These are phyloP conservation scores for Rhagophthalmus giganteus DNA, from an alignment of 2,888 invertebrate species.

Conservation along the genomic window DNA sequence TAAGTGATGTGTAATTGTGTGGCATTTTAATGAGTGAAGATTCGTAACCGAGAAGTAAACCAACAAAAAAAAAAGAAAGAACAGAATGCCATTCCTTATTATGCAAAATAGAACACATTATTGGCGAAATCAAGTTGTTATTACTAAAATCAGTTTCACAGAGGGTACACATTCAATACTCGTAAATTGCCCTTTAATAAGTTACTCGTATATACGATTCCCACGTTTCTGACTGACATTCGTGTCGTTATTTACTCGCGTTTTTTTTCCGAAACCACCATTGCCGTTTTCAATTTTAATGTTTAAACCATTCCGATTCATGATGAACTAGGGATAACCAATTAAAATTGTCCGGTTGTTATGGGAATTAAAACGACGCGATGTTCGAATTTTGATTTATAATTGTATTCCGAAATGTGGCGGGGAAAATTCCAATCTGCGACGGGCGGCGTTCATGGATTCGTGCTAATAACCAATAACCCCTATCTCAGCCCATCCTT, in stretches of 20 bases:
- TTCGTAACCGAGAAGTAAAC: too few relatives aligned
- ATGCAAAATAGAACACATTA: slow-evolving; percentile 1
- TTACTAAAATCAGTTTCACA: slow-evolving; percentile 2
- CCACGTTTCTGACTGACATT: slow-evolving; percentile 12
- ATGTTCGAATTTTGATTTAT: too few relatives aligned
- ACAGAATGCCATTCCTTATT: not conserved
- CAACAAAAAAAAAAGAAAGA: not conserved
- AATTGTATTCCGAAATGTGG: too few relatives aligned
- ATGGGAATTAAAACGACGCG: too few relatives aligned
- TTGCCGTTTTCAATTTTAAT: not conserved
- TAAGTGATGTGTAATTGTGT: too few relatives aligned
- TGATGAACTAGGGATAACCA: too few relatives aligned
- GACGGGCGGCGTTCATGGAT: slow-evolving; percentile 20
- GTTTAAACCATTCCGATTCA: not conserved
- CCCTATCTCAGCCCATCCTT: slow-evolving; percentile 25
- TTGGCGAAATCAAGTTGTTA: slow-evolving; percentile 8
- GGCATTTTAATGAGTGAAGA: too few relatives aligned
- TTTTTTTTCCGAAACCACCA: not conserved
- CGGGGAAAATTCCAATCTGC: slow-evolving; percentile 13
- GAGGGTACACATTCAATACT: slow-evolving; percentile 1
- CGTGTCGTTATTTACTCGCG: slow-evolving; percentile 6
- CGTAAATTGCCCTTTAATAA: slow-evolving; percentile 11
- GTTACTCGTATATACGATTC: slow-evolving; percentile 9
- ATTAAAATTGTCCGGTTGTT: too few relatives aligned
- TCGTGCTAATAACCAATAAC: slow-evolving; percentile 29